Base-by-base conservation (phyloP, 2,888 invertebrate genomes). In the Tenthredo livida region DNA sequence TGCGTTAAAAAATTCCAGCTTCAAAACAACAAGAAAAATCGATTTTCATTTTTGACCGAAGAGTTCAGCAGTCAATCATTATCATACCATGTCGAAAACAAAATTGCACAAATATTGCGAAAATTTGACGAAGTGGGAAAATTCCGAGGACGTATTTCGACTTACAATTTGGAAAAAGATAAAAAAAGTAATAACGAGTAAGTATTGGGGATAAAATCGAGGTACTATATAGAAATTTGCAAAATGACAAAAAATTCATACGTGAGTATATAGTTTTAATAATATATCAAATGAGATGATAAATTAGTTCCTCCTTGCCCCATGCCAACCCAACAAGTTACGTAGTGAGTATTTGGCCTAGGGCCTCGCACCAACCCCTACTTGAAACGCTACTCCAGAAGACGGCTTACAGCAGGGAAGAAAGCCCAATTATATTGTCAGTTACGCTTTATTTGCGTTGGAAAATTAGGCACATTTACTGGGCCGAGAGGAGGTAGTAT, bases 391-490 rank as follows among this genome's bases (percentile, higher is more conserved):
- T 61, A 33, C 67, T 67, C 15, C 33, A 33, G 67, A 67, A 17
- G 25, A 67, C 17, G 67, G 33, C 33, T 67, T 67, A 12, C 67
- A 67, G 17, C 29, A 33, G 67, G 33, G 33, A 33, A 67, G 67
- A 33, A 67, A 67, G 67, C 17, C 29, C 15, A 67, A 67, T 33
- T 33, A 33, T 33, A 67, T 33, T 67, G 33, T 67, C 67, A 17
- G 33, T 33, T 67, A 67, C 17, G 67, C 67, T 67, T 67, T 67
- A 67, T 67, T 67, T 33, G 33, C 17, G 33, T 67, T 25, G 67
- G 33, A 17, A 33, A 67, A 67, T 67, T 67, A 15, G 15, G 67
- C 7, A 33, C 15, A 67, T 33, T 67, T 33, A 29, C 15, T 17
- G 17, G 17, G 33, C 6, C 33, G 7, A 37, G 2, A 1, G 7